Evolutionary conservation across 2,888 invertebrate genomes (phyloP).

Genomic region (Erpobdella octoculata): DNA sequence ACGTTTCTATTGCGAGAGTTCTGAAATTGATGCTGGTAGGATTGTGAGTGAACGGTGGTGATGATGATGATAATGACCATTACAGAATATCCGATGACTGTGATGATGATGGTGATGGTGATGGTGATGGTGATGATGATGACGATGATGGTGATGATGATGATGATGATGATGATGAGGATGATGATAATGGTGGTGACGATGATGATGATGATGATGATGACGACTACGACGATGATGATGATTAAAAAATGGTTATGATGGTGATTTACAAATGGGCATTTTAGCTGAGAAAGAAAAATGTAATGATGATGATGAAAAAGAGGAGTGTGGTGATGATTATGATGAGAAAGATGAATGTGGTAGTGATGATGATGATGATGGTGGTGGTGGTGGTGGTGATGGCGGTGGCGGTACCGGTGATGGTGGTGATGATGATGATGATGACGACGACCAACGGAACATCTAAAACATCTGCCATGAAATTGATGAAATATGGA

Average conservation of each 20-base stretch:
- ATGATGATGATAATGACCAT: neutral
- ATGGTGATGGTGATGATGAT: neutral
- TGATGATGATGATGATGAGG: slow-evolving; percentile 20
- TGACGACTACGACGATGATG: neutral
- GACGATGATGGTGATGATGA: slow-evolving; percentile 9
- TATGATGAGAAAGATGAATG: neutral
- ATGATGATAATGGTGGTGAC: slow-evolving; percentile 14
- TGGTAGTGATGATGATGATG: neutral
- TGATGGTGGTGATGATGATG: neutral
- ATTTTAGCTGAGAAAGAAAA: too few species aligned
- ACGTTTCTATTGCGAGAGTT: too few species aligned
- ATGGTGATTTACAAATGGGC: too few species aligned
- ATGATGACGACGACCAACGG: neutral
- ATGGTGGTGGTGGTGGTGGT: neutral
- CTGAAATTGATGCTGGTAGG: too few species aligned
- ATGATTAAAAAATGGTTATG: too few species aligned
- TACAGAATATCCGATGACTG: too few species aligned
- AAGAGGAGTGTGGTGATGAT: too few species aligned
- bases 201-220: slow-evolving; percentile 13
- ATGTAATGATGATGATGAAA: too few species aligned
- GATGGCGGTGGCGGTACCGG: neutral
- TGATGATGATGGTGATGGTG: slow-evolving; percentile 15
- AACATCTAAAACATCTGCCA: too few species aligned
- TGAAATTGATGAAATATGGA: too few species aligned
- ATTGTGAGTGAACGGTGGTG: too few species aligned